Evolutionary conservation across 2,888 invertebrate species (phyloP), one percentile per base, ranked within the genome.

Genomic region (Caradrina clavipalpis): DNA sequence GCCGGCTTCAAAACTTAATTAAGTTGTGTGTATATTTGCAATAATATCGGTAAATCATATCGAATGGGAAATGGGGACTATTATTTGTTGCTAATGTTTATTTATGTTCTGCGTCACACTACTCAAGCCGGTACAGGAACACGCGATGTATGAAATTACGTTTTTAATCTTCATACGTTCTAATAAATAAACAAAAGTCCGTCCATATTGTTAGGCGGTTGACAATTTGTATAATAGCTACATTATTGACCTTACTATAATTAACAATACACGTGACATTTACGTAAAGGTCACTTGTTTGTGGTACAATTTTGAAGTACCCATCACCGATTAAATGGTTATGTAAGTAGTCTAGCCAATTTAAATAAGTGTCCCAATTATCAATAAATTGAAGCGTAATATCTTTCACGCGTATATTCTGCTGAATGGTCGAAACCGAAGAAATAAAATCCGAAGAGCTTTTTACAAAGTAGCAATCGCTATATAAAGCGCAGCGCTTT

Each of bases 11-110:
- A 54, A 79, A 79, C 51, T 59, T 69, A 76, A 76, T 76, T 76
- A 76, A 74, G 49, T 61, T 56, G 4, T 45, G 4, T 15, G 58
- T 80, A 80, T 69, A 80, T 76, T 80, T 54, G 56, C 42, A 76
- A 53, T 56, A 80, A 57, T 56, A 59, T 59, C 21, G 60, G 75
- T 60, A 74, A 75, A 74, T 49, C 76, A 53, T 53, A 56, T 56
- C 59, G 55, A 80, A 80, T 76, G 61, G 59, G 50, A 80, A 76
- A 76, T 69, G 26, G 62, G 50, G 70, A 63, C 49, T 35, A 76
- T 63, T 76, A 68, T 63, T 80, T 55, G 45, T 61, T 61, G 45
- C 31, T 67, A 17, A 74, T 57, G 53, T 53, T 78, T 66, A 66
- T 60, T 57, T 66, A 75, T 53, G n/a, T 1, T 45, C 19, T 53